Conservation (phyloP, 2,113 vertebrate species). For the Cyanoramphus novaezelandiae region DNA sequence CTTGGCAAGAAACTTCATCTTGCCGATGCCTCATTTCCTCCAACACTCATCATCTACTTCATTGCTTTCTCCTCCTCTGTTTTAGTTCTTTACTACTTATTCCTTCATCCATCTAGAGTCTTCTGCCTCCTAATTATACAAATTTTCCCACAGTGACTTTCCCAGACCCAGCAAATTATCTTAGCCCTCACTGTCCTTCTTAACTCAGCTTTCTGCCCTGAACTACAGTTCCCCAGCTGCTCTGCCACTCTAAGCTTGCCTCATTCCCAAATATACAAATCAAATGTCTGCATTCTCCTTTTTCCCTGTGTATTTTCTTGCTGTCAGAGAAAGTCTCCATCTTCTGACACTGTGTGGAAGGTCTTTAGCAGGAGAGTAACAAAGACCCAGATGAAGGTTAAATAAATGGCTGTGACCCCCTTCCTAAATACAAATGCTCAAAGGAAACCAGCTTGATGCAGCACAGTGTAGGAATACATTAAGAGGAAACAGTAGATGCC, state of each 20-base stretch:
- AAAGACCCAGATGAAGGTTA: background rate
- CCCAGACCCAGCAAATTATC: background rate
- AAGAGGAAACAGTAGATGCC: background rate
- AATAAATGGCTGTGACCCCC: background rate
- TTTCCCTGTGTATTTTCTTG: background rate
- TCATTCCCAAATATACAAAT: background rate
- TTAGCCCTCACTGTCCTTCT: background rate
- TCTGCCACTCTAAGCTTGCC: background rate
- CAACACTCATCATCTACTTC: background rate
- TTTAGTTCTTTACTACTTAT: background rate
- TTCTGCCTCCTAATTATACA: background rate
- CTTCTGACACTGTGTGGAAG: background rate
- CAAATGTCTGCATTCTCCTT: background rate
- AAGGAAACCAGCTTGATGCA: background rate
- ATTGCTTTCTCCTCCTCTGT: background rate
- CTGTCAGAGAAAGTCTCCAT: background rate
- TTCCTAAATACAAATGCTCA: background rate
- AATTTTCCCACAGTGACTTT: background rate
- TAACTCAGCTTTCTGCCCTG: background rate
- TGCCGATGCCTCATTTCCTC: background rate
- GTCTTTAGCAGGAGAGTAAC: background rate
- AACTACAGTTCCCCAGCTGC: background rate
- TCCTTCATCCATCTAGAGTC: background rate
- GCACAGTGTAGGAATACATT: background rate
- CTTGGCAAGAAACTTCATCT: background rate